phyloP scores from a whole-genome alignment of 2,888 invertebrate species.

The Pterobdella sp. region DNA sequence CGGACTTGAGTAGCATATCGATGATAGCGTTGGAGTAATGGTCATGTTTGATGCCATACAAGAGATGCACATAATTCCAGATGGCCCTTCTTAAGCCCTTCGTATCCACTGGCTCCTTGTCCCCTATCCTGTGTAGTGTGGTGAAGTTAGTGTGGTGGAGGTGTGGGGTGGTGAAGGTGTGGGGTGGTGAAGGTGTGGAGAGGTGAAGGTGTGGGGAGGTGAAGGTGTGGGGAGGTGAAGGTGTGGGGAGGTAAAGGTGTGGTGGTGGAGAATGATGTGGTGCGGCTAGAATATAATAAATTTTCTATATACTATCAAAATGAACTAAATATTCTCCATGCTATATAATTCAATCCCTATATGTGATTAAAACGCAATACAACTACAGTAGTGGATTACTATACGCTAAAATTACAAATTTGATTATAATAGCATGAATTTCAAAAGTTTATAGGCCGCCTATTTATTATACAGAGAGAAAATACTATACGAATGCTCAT shows the following conservation, averaged over 20 bases:
- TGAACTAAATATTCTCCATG: no score
- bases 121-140: conserved; percentile 66
- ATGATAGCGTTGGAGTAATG: conserved; percentile 82
- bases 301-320: no score
- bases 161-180: not conserved
- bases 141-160: not conserved
- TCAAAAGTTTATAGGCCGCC: no score
- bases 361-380: no score
- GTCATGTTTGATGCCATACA: conserved; percentile 75
- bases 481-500: no score
- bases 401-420: no score
- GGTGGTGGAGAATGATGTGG: not conserved
- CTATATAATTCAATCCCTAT: no score
- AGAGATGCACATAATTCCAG: conserved; percentile 83
- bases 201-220: not conserved
- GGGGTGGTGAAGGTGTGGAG: not conserved
- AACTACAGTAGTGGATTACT: no score
- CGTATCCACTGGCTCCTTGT: conserved; percentile 72
- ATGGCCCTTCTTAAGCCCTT: conserved; percentile 74
- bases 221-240: not conserved
- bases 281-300: no score
- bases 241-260: not conserved
- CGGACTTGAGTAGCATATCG: conserved; percentile 62
- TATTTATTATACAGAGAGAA: no score
- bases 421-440: no score